Percentiles rank a stretch among this genome's conserved stretches.
Evolutionary conservation across 2,797 vertebrate genomes (phyloP).

Genomic region (Chloroceryle amazona): DNA sequence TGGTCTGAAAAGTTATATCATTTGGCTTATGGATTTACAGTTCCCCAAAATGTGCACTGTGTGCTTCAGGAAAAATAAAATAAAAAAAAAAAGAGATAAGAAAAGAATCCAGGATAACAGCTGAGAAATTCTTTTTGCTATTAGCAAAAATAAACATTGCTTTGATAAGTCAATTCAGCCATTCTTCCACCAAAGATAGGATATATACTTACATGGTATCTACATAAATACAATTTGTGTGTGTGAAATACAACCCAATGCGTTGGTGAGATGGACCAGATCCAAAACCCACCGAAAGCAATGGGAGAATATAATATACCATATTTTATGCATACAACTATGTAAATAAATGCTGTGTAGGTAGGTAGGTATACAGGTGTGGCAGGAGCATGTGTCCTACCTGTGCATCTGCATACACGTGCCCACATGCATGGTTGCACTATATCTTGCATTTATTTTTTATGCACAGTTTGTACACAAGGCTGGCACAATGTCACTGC

Average conservation of each 20-base stretch:
- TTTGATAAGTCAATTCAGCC: neutral
- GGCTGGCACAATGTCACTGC: neutral
- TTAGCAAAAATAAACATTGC: neutral
- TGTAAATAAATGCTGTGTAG: neutral
- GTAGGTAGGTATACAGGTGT: neutral
- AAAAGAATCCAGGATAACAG: neutral
- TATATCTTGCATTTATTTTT: neutral
- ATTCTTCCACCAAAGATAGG: neutral
- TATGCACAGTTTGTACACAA: neutral
- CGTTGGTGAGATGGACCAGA: neutral
- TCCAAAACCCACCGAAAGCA: neutral
- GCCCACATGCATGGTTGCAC: too few relatives aligned
- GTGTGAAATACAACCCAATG: neutral
- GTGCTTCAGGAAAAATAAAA: neutral
- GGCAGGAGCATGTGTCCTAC: neutral
- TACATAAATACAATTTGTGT: neutral
- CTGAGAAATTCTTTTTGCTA: neutral
- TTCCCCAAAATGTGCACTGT: neutral
- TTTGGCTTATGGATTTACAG: neutral
- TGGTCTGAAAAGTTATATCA: neutral
- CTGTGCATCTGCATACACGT: rapidly evolving
- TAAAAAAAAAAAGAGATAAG: neutral
- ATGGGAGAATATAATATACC: neutral
- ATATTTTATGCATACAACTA: neutral
- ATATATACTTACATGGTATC: neutral